Percentiles rank a stretch among this genome's conserved stretches.
Conservation (phyloP, 2,797 vertebrate genomes). For the Protosalanx chinensis region DNA sequence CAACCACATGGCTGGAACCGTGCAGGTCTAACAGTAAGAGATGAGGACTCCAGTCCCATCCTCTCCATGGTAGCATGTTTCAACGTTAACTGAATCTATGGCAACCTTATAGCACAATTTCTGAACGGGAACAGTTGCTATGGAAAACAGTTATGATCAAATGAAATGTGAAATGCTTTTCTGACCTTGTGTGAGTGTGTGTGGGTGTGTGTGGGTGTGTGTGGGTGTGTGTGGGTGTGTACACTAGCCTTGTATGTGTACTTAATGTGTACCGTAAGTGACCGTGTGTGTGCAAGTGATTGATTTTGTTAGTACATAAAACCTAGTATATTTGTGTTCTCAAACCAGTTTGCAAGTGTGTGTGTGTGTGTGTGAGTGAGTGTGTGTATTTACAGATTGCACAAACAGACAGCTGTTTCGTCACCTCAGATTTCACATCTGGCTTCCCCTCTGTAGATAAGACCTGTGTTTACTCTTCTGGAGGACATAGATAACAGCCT, state of each 20-base stretch:
- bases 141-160: not conserved
- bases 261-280: too few species aligned
- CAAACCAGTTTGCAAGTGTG: not conserved
- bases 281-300: too few species aligned
- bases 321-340: not conserved
- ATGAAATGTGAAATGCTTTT: too few species aligned
- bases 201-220: too few species aligned
- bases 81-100: not conserved
- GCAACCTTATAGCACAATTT: not conserved
- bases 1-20: too few species aligned
- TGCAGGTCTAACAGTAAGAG: too few species aligned
- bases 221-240: too few species aligned
- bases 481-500: slow-evolving; percentile 67
- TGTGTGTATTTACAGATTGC: slow-evolving; percentile 51
- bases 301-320: too few species aligned
- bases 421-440: slow-evolving; percentile 70
- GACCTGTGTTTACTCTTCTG: slow-evolving; percentile 69
- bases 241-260: too few species aligned
- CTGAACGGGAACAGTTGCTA: not conserved
- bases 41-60: not conserved
- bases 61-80: not conserved
- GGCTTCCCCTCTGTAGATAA: slow-evolving; percentile 76
- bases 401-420: slow-evolving; percentile 53
- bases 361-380: slow-evolving; percentile 25
- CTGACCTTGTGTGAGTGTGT: too few species aligned